A percentile compares a stretch with the other conserved stretches of the same genome.
phyloP scores from a whole-genome alignment of 2,113 vertebrate genomes.

The Turdus rufiventris region DNA sequence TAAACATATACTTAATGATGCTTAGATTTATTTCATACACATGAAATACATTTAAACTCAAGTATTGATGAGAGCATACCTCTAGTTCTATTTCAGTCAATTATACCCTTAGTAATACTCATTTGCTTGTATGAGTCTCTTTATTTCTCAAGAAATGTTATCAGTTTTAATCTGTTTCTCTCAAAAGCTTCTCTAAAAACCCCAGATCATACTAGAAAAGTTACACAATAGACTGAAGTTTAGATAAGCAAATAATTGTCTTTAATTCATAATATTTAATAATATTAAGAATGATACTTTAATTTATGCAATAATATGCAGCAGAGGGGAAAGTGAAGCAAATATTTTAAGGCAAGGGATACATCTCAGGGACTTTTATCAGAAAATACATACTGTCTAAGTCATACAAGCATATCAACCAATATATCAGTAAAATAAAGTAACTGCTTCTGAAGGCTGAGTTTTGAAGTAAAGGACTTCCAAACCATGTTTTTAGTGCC shows the following conservation, averaged over 20 bases:
- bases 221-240: not conserved
- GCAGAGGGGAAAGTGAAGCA: not conserved
- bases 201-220: not conserved
- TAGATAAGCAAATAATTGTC: not conserved
- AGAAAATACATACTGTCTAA: not conserved
- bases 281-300: not conserved
- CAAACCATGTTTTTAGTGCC: not conserved
- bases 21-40: not conserved
- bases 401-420: not conserved
- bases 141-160: not conserved
- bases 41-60: not conserved
- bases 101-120: not conserved
- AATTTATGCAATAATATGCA: not conserved
- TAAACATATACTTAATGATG: rapidly evolving
- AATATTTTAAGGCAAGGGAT: not conserved
- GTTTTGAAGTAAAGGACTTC: not conserved
- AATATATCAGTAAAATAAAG: not conserved
- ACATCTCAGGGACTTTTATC: not conserved
- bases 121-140: not conserved
- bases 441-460: rapidly evolving
- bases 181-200: not conserved
- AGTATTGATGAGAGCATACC: not conserved
- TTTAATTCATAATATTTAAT: not conserved
- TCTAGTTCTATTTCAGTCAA: not conserved
- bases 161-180: not conserved